Base-by-base conservation (phyloP, 2,888 invertebrate species). In the Xestia ashworthii region DNA sequence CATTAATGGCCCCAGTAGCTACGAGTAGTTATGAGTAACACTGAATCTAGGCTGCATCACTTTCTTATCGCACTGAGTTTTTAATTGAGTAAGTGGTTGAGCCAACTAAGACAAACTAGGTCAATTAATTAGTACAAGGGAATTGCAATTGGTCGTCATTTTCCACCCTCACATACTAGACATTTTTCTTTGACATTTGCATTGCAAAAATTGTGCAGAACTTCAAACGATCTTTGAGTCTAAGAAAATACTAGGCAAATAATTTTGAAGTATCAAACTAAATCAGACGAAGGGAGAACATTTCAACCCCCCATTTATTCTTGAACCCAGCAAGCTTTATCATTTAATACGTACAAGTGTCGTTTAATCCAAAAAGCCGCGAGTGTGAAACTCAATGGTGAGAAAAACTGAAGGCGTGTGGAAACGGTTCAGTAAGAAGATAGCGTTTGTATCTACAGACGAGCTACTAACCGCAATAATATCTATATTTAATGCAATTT, bases 341-440 rank as follows among this genome's bases (percentile, higher is more conserved):
- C 73, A 74, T 82, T 75, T 71, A 80, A 71, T 75, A 74, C 62
- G 67, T 50, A 68, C 74, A 83, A 84, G 67, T 62, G 58, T 83
- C 68, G 62, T 81, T 68, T 76, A 82, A 82, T 84, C 81, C 78
- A 87, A 87, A 80, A 82, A 78, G 70, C 84, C 83, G 77, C 71
- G 76, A 87, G 82, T 88, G 82, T 87, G 85, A 88, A 88, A 84
- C 78, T 85, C 82, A 85, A 82, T 89, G 82, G 71, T 67, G 72
- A 86, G 85, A 83, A 89, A 87, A 88, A 88, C 83, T 85, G 73
- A 80, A 78, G 78, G 80, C 78, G 85, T 77, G 77, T 80, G 82
- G 74, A 77, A 76, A 83, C 80, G 78, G 75, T 86, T 72, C 55
- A 76, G 78, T 76, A 79, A 83, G 87, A 80, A 88, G 81, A 87